A percentile compares a stretch with the other conserved stretches of the same genome.
Conservation (phyloP, 2,113 vertebrate genomes). For the Podarcis raffonei region DNA sequence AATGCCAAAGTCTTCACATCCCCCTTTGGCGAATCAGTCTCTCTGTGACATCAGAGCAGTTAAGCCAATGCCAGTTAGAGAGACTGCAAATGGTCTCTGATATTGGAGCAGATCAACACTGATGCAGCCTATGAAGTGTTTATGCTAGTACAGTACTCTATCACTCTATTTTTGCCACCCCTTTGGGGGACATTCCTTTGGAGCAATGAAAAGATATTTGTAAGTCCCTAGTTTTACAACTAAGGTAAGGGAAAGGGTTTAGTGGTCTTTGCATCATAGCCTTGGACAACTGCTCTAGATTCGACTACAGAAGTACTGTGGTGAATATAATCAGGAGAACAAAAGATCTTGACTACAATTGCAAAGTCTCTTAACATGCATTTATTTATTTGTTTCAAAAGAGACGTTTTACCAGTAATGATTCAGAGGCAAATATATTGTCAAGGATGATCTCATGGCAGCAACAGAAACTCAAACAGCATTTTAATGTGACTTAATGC, state of each 20-base stretch:
- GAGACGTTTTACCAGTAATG: conserved; percentile 6
- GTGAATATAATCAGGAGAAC: not conserved
- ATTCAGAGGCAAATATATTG: conserved; percentile 36
- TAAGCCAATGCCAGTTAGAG: not conserved
- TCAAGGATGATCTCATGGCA: conserved; percentile 67
- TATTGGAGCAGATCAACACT: not conserved
- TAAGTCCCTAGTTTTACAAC: not conserved
- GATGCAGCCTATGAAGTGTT: not conserved
- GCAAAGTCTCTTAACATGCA: not conserved
- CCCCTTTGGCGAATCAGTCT: not conserved
- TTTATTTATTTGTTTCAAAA: not conserved
- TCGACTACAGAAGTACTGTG: not conserved
- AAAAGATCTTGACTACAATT: not conserved
- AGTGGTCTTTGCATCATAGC: not conserved
- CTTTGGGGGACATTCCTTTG: not conserved
- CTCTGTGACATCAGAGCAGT: not conserved
- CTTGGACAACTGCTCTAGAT: not conserved
- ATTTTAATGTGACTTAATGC: conserved; percentile 31
- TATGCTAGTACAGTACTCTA: not conserved
- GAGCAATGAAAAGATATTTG: not conserved
- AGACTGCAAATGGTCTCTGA: not conserved
- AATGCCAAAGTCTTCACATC: not conserved
- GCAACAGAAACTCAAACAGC: conserved; percentile 64
- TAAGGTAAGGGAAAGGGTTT: not conserved
- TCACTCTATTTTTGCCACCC: not conserved